These are phyloP conservation scores for Cyrtonyx montezumae DNA, from an alignment of 2,113 vertebrate species.

Conservation along the genomic window DNA sequence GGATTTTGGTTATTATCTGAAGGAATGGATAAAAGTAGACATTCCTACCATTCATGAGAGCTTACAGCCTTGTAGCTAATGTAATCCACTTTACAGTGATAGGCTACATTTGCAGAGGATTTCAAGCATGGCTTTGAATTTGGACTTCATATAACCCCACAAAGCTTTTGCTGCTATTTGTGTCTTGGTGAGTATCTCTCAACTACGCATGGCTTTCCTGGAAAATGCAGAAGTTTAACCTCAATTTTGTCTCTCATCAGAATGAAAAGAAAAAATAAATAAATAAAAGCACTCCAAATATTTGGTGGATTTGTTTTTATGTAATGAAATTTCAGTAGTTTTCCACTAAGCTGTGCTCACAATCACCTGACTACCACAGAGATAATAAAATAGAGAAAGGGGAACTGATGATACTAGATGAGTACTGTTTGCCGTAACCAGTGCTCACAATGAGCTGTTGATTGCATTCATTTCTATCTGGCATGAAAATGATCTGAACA, in stretches of 20 bases:
- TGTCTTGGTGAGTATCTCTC: not conserved
- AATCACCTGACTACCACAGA: not conserved
- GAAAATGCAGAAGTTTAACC: not conserved
- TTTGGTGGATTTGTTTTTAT: not conserved
- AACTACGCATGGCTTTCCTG: rapidly evolving
- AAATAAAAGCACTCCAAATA: not conserved
- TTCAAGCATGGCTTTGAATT: not conserved
- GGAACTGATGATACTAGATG: not conserved
- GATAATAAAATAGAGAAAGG: not conserved
- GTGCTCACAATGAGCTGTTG: not conserved
- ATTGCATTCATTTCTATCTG: not conserved
- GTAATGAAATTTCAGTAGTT: not conserved
- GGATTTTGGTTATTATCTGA: not conserved
- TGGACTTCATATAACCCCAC: not conserved
- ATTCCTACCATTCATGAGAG: rapidly evolving
- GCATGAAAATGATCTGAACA: not conserved
- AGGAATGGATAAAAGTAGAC: not conserved
- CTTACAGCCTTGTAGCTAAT: not conserved
- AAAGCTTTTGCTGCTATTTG: not conserved
- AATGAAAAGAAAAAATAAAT: not conserved
- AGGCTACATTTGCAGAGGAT: not conserved
- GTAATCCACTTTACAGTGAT: not conserved
- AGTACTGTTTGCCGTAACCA: not conserved
- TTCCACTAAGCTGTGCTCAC: not conserved
- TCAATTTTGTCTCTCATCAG: not conserved